Conservation (phyloP, 2,888 invertebrate genomes). For the Augiades crinisus region DNA sequence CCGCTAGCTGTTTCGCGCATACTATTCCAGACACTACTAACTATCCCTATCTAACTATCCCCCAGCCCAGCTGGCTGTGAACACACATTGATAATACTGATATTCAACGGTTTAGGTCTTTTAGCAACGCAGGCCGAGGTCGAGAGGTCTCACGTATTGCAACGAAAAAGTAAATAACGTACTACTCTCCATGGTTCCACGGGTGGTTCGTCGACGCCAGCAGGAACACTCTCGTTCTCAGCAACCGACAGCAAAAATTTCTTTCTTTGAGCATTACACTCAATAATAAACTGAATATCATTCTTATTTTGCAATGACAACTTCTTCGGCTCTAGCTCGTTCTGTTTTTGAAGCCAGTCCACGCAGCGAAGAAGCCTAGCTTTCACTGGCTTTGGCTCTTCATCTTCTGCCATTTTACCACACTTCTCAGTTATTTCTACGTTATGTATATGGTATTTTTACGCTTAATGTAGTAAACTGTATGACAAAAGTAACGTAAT, state of each 20-base stretch:
- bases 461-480: too few relatives aligned
- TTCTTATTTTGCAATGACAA: constrained; percentile 58
- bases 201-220: constrained; percentile 53
- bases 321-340: constrained; percentile 55
- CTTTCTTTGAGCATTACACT: constrained; percentile 61
- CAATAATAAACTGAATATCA: constrained; percentile 68
- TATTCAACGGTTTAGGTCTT: too few relatives aligned
- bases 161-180: constrained; percentile 33
- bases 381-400: neutral
- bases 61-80: too few relatives aligned
- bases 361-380: constrained; percentile 52
- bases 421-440: too few relatives aligned
- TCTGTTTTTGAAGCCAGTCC: constrained; percentile 69
- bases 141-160: too few relatives aligned
- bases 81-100: too few relatives aligned
- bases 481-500: too few relatives aligned
- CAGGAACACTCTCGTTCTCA: constrained; percentile 66
- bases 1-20: too few relatives aligned
- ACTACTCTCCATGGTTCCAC: constrained; percentile 60
- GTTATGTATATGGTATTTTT: too few relatives aligned
- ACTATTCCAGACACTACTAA: too few relatives aligned
- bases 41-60: too few relatives aligned
- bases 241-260: constrained; percentile 57
- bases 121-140: too few relatives aligned
- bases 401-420: constrained; percentile 3